phyloP scores from a whole-genome alignment of 2,113 vertebrate genomes.

The Alethe diademata region DNA sequence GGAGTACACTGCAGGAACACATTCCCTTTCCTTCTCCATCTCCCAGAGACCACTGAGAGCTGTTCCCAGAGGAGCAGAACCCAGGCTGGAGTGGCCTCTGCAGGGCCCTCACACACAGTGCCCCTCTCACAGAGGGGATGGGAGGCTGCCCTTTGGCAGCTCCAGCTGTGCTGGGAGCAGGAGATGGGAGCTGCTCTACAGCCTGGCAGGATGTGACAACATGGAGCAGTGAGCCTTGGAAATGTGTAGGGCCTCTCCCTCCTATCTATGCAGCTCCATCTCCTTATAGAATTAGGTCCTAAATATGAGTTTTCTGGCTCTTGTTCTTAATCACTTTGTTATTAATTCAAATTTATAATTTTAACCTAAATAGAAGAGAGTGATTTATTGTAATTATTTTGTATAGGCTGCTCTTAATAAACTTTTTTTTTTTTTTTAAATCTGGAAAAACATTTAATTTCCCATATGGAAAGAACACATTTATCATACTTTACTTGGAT shows the following conservation, averaged over 20 bases:
- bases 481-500: conserved; percentile 63
- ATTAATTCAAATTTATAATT: not conserved
- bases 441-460: conserved; percentile 63
- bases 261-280: not conserved
- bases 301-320: not conserved
- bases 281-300: not conserved
- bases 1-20: not conserved
- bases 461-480: conserved; percentile 63
- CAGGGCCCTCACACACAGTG: not conserved
- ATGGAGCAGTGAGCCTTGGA: not conserved
- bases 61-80: not conserved
- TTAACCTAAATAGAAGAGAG: conserved; percentile 14
- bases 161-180: not conserved
- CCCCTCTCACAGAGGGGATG: not conserved
- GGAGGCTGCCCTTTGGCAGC: not conserved
- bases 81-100: accelerated
- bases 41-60: not conserved
- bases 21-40: not conserved
- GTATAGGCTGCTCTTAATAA: conserved; percentile 33
- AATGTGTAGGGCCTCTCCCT: not conserved
- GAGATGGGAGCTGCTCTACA: not conserved
- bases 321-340: conserved; percentile 25
- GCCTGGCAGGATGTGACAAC: not conserved
- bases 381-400: conserved; percentile 66
- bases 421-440: not conserved